Evolutionary conservation across 2,888 invertebrate genomes (phyloP).

Genomic region (Amphiduros pacificus): DNA sequence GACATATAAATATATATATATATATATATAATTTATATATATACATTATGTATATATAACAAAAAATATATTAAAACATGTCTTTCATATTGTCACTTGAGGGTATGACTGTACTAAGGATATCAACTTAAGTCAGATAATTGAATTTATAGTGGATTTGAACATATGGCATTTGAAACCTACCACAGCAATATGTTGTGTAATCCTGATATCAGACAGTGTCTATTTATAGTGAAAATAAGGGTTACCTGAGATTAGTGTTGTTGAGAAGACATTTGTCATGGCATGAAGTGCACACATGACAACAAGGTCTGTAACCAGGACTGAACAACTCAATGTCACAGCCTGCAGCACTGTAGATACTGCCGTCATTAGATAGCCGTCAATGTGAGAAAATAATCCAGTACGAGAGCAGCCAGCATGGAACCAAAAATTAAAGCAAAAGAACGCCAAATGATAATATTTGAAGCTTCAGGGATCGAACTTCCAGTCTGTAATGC

Average conservation of each 20-base stretch:
- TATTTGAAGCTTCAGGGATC: conserved; percentile 5
- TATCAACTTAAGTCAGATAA: too few relatives aligned
- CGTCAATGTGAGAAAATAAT: conserved; percentile 1
- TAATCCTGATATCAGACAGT: too few relatives aligned
- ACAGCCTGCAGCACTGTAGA: neutral
- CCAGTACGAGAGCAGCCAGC: conserved; percentile 1
- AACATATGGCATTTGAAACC: too few relatives aligned
- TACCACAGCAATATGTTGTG: too few relatives aligned
- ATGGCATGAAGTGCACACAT: neutral
- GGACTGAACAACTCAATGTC: neutral
- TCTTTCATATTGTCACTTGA: too few relatives aligned
- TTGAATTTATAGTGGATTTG: too few relatives aligned
- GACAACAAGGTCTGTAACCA: neutral
- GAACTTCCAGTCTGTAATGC: conserved; percentile 4
- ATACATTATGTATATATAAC: too few relatives aligned
- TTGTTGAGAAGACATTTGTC: neutral
- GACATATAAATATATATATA: neutral
- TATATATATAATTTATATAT: too few relatives aligned
- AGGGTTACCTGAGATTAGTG: neutral
- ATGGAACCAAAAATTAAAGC: conserved; percentile 14
- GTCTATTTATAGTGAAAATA: too few relatives aligned
- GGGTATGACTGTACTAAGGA: too few relatives aligned
- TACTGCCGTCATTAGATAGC: neutral
- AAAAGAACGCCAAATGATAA: neutral
- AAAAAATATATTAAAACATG: too few relatives aligned